Percentiles rank a stretch among this genome's conserved stretches.
These are phyloP conservation scores for Tragelaphus strepsiceros DNA, from an alignment of 2,113 vertebrate genomes.

Conservation along the genomic window DNA sequence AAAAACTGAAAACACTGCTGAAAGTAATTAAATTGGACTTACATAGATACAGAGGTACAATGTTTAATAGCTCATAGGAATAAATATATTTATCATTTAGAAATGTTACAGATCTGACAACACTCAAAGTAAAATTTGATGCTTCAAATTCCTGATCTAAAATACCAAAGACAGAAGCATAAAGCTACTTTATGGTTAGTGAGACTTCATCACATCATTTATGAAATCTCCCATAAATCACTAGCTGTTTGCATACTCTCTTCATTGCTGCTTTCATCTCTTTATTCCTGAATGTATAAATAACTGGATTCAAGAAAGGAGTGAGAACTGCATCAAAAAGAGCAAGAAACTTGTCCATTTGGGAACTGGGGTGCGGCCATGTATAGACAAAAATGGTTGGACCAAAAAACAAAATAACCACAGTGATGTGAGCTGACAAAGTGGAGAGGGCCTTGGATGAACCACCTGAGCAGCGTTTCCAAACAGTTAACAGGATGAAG, in stretches of 20 bases:
- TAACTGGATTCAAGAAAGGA: constrained; percentile 57
- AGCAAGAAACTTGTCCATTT: constrained; percentile 54
- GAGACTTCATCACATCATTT: neutral
- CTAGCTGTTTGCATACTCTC: constrained; percentile 18
- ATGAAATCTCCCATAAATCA: constrained; percentile 34
- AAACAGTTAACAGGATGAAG: constrained; percentile 43
- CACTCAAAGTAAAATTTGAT: neutral
- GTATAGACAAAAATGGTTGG: constrained; percentile 53
- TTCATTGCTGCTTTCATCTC: constrained; percentile 57
- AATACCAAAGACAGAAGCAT: neutral
- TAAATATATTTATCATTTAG: neutral
- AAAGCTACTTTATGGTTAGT: neutral
- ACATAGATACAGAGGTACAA: neutral
- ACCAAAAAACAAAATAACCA: constrained; percentile 57
- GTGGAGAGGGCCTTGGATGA: constrained; percentile 59
- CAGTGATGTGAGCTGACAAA: constrained; percentile 54
- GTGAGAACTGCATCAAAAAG: constrained; percentile 44
- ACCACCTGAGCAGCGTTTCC: constrained; percentile 25
- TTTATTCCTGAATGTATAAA: constrained; percentile 65
- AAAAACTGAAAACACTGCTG: neutral
- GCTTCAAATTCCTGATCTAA: neutral
- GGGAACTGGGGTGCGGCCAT: constrained; percentile 15
- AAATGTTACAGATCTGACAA: neutral
- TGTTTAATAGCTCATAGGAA: neutral
- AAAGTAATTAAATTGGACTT: neutral